Evolutionary conservation across 2,888 invertebrate genomes (phyloP).

Genomic region (Cetonia aurata): DNA sequence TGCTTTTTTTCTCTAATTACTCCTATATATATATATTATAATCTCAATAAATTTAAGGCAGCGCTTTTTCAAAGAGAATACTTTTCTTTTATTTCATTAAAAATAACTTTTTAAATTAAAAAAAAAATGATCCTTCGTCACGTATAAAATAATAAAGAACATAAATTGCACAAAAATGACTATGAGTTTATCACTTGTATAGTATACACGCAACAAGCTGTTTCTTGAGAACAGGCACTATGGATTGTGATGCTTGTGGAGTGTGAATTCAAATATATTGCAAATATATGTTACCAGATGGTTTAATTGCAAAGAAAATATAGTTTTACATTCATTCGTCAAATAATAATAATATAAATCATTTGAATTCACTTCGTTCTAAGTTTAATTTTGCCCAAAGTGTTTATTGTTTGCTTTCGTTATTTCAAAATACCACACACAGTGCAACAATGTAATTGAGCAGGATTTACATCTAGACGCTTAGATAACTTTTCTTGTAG

Average conservation of each 20-base stretch:
- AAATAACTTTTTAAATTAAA: constrained; percentile 6
- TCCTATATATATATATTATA: constrained; percentile 36
- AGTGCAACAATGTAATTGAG: constrained; percentile 38
- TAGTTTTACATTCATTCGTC: neutral
- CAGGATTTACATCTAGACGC: constrained; percentile 40
- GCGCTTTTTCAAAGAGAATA: constrained; percentile 23
- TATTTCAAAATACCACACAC: constrained; percentile 25
- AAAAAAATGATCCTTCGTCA: constrained; percentile 10
- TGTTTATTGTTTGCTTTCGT: neutral
- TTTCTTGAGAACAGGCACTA: constrained; percentile 60
- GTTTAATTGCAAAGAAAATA: too few relatives aligned
- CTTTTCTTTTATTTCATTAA: constrained; percentile 14
- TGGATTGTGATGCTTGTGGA: constrained; percentile 60
- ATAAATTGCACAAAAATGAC: constrained; percentile 62
- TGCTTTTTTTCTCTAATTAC: constrained; percentile 21
- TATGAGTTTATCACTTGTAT: constrained; percentile 53
- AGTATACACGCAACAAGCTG: constrained; percentile 48
- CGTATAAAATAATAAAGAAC: constrained; percentile 44
- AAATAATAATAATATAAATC: neutral
- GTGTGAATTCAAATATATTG: constrained; percentile 11
- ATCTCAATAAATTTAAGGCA: constrained; percentile 41
- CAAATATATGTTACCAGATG: too few relatives aligned
- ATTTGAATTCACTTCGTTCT: constrained; percentile 3
- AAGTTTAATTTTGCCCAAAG: neutral
- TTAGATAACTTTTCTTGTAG: constrained; percentile 22